Evolutionary conservation across 2,888 invertebrate genomes (phyloP).

Genomic region (Lepidonotus clava): DNA sequence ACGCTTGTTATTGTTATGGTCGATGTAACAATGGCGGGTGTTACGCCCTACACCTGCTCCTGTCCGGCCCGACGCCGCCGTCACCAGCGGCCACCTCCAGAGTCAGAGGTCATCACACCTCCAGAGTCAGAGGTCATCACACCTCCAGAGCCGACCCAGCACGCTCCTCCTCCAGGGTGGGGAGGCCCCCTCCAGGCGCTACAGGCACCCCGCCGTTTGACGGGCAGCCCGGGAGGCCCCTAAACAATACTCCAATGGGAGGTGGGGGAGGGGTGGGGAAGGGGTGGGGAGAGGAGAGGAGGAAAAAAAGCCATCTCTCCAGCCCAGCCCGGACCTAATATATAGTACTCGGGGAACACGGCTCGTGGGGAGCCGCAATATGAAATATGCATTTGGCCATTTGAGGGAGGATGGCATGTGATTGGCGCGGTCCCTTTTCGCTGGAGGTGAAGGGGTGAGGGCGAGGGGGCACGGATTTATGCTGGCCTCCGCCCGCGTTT

Average conservation of each 20-base stretch:
- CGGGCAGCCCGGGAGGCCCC: background rate
- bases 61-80: background rate
- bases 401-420: conserved; percentile 32
- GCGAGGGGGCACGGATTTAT: conserved; percentile 33
- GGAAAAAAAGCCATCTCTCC: background rate
- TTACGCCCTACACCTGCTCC: background rate
- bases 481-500: conserved; percentile 36
- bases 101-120: conserved; percentile 5
- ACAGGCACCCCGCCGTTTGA: conserved; percentile 15
- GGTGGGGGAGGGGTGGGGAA: background rate
- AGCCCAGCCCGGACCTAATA: background rate
- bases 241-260: background rate
- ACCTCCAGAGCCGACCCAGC: too few species aligned
- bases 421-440: conserved; percentile 2
- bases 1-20: conserved; percentile 35
- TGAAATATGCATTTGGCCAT: conserved; percentile 46
- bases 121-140: background rate
- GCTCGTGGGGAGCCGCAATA: background rate
- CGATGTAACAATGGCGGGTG: conserved; percentile 29
- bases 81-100: background rate
- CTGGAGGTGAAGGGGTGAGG: conserved; percentile 25
- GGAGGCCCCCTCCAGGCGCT: background rate
- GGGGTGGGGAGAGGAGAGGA: background rate
- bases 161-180: too few species aligned
- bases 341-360: background rate